A percentile compares a stretch with the other conserved stretches of the same genome.
Evolutionary conservation across 1,140 invertebrate genomes (phyloP).

Genomic region (Philaenus spumarius): DNA sequence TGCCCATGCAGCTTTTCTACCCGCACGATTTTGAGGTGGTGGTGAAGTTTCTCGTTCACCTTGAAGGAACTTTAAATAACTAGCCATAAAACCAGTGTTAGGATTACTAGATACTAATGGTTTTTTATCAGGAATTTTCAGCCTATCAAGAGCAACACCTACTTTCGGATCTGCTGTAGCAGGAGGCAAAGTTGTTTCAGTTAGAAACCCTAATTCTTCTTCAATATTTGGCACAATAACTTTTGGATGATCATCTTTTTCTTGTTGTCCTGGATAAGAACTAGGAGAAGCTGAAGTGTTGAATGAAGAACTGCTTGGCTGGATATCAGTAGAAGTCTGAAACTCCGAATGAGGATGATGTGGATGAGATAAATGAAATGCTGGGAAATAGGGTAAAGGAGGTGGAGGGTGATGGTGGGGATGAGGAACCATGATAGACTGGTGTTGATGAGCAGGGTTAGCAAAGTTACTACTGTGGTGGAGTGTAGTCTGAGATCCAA

Average conservation of each 20-base stretch:
- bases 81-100: slow-evolving; percentile 67
- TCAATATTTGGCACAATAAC: slow-evolving; percentile 80
- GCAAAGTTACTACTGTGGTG: slow-evolving; percentile 43
- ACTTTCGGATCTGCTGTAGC: not conserved
- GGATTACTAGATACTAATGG: slow-evolving; percentile 5
- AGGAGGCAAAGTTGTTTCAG: slow-evolving; percentile 38
- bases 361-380: slow-evolving; percentile 39
- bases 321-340: not conserved
- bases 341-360: not conserved
- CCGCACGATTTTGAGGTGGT: slow-evolving; percentile 43
- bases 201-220: slow-evolving; percentile 71
- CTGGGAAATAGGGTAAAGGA: slow-evolving; percentile 56
- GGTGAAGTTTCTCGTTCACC: slow-evolving; percentile 71
- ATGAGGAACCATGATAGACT: slow-evolving; percentile 50
- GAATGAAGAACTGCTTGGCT: slow-evolving; percentile 7
- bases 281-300: slow-evolving; percentile 21
- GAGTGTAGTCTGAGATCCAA: slow-evolving; percentile 45
- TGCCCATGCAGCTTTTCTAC: too few species aligned
- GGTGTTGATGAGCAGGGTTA: slow-evolving; percentile 50
- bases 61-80: slow-evolving; percentile 76
- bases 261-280: slow-evolving; percentile 29
- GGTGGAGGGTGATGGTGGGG: slow-evolving; percentile 49
- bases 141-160: not conserved
- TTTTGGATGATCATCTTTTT: slow-evolving; percentile 62
- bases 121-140: slow-evolving; percentile 1